phyloP scores from a whole-genome alignment of 2,113 vertebrate genomes.

The Puntigrus tetrazona region DNA sequence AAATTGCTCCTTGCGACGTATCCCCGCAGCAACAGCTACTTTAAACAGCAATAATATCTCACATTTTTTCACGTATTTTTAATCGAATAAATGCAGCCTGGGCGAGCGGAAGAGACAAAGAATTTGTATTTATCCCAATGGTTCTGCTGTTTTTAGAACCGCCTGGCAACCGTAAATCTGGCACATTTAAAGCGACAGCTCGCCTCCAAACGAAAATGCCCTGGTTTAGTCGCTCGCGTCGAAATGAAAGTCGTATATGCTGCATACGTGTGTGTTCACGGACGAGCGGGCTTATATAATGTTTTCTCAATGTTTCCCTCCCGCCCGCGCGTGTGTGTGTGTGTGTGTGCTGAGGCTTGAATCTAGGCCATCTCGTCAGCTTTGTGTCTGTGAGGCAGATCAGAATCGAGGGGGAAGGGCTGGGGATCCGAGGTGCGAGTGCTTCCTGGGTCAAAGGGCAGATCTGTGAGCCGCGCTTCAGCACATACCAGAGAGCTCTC shows the following conservation, averaged over 20 bases:
- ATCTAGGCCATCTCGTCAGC: slow-evolving; percentile 74
- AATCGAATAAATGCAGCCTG: background rate
- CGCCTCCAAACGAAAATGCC: too few relatives aligned
- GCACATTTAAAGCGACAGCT: too few relatives aligned
- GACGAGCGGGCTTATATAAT: background rate
- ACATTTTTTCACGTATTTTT: background rate
- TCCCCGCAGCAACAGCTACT: background rate
- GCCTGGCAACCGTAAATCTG: background rate
- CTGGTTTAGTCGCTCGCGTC: background rate
- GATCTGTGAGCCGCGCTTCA: slow-evolving; percentile 36
- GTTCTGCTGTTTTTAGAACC: background rate
- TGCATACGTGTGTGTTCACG: background rate
- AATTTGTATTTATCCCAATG: background rate
- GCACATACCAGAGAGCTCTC: background rate
- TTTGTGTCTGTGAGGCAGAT: slow-evolving; percentile 72
- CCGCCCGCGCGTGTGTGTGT: too few relatives aligned
- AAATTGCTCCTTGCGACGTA: background rate
- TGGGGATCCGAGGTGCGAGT: background rate
- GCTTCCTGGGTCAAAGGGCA: slow-evolving; percentile 38
- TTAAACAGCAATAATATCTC: background rate
- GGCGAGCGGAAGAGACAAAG: background rate
- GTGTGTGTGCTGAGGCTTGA: slow-evolving; percentile 61
- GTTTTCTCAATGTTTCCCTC: background rate
- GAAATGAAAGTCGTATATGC: background rate
- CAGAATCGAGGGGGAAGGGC: slow-evolving; percentile 64